Base-by-base conservation (phyloP, 2,113 vertebrate species). In the Thymallus thymallus region DNA sequence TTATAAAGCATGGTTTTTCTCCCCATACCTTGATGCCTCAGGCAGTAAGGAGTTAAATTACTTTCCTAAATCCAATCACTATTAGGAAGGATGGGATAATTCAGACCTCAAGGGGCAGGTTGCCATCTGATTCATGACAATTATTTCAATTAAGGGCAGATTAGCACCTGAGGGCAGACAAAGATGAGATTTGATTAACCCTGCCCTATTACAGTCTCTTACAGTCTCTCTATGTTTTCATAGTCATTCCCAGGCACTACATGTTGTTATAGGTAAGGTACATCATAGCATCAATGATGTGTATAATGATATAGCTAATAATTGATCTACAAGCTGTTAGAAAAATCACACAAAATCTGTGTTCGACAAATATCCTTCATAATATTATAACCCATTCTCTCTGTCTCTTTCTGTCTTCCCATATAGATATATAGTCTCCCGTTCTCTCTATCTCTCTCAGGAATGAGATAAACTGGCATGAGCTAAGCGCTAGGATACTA, bases 181-280 rank as follows among this genome's bases (percentile, higher is more conserved):
- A 82, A 86, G 87, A 84, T 86, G 88, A 87, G 84, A 88, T 90
- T 89, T 85, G 82, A 91, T 90, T 90, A 88, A 88, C 90, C 87
- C 79, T 69, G 65, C 41, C 82, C 82, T 79, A 81, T 88, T 84
- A 88, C 76, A 51, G 16, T 16, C 16, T 35, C 76, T 45, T 22
- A n/a, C 83, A n/a, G n/a, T n/a, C n/a, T n/a, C n/a, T n/a, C n/a
- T n/a, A n/a, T n/a, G n/a, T n/a, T n/a, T 88, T 84, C 83, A 23
- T 67, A 69, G 64, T 48, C 48, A 60, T 60, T 22, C n/a, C 56
- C 5, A 5, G 75, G 48, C 48, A 51, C 48, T 51, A 51, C 48
- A 51, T 51, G 48, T 18, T 51, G 48, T 51, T 51, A 18, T 51
- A 18, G 48, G 48, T 51, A 1, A 51, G 35, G 9, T 41, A 41